Conservation (phyloP, 2,888 invertebrate species). For the Stictocephala bisonia region DNA sequence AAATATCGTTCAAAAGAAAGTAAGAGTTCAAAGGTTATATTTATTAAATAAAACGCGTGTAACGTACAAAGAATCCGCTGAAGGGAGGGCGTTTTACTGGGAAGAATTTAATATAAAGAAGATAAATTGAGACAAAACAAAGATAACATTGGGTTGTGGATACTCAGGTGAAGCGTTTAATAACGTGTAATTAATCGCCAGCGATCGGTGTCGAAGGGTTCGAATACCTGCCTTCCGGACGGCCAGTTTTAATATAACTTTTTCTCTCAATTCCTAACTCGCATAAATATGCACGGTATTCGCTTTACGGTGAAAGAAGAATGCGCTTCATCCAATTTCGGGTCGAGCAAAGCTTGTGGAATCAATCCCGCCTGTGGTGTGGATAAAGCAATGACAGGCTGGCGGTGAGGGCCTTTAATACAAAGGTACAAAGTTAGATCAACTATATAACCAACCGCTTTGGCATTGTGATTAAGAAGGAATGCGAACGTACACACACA, state of each 20-base stretch:
- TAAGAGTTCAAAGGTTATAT: neutral
- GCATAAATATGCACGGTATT: constrained; percentile 48
- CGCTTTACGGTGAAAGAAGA: constrained; percentile 48
- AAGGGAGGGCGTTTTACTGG: neutral
- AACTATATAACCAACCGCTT: constrained; percentile 13
- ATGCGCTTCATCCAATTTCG: constrained; percentile 47
- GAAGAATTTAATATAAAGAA: constrained; percentile 32
- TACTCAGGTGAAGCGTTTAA: constrained; percentile 11
- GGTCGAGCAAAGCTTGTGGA: no score
- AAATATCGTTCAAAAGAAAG: no score
- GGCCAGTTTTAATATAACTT: constrained; percentile 23
- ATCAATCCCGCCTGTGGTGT: neutral
- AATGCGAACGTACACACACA: neutral
- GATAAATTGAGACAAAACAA: constrained; percentile 32
- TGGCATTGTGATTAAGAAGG: constrained; percentile 11
- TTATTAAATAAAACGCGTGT: constrained; percentile 15
- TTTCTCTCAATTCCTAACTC: constrained; percentile 31
- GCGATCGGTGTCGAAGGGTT: constrained; percentile 19
- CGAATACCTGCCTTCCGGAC: constrained; percentile 31
- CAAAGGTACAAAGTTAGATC: constrained; percentile 33
- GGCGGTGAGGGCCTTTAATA: constrained; percentile 15
- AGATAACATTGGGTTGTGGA: constrained; percentile 5
- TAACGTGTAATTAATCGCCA: constrained; percentile 26
- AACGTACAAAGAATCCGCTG: constrained; percentile 1
- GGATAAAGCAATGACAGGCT: neutral